These are phyloP conservation scores for Eulemur rufifrons DNA, from an alignment of 2,113 vertebrate species.

Conservation along the genomic window DNA sequence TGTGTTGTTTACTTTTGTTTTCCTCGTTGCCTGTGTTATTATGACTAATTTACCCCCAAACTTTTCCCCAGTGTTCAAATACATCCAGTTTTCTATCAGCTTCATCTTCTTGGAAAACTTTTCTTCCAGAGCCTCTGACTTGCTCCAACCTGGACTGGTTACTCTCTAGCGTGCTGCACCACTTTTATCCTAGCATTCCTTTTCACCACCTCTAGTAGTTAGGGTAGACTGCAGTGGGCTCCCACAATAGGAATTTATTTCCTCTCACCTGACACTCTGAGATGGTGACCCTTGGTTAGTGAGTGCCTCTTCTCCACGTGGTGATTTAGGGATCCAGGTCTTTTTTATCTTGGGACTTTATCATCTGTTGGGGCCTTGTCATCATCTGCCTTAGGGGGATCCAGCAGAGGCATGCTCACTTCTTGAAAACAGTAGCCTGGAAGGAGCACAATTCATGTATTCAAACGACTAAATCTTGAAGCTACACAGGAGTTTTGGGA, in stretches of 20 bases:
- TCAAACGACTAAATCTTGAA: neutral
- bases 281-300: neutral
- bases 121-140: slow-evolving; percentile 18
- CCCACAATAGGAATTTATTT: neutral
- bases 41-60: slow-evolving; percentile 67
- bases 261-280: neutral
- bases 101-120: slow-evolving; percentile 54
- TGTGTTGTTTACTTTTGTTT: slow-evolving; percentile 70
- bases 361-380: neutral
- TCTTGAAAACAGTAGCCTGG: neutral
- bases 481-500: neutral
- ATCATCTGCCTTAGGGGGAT: neutral
- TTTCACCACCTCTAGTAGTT: neutral
- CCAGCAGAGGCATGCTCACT: neutral
- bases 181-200: neutral
- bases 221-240: neutral
- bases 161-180: neutral
- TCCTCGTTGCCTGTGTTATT: slow-evolving; percentile 64
- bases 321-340: neutral
- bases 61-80: slow-evolving; percentile 58
- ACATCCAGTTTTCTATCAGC: slow-evolving; percentile 71
- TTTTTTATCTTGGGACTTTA: neutral
- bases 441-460: neutral
- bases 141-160: slow-evolving; percentile 12
- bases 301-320: neutral